Percentiles rank a stretch among this genome's conserved stretches.
Conservation (phyloP, 2,797 vertebrate genomes). For the Pampus argenteus region DNA sequence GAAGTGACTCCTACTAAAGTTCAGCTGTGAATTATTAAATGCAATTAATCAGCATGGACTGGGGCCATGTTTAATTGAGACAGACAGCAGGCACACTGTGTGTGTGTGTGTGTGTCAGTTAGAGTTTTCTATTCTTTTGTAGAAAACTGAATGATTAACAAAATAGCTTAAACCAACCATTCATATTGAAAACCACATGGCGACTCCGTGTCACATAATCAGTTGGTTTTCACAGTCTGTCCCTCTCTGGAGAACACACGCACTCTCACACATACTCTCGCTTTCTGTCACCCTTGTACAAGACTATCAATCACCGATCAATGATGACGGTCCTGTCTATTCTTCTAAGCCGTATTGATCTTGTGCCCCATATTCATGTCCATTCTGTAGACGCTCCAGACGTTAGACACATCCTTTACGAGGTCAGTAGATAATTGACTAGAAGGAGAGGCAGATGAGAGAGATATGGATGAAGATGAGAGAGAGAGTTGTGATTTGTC, state of each 20-base stretch:
- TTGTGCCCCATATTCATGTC: neutral
- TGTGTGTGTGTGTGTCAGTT: neutral
- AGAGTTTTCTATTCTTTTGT: neutral
- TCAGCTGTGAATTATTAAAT: constrained; percentile 88
- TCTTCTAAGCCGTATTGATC: constrained; percentile 34
- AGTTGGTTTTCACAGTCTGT: constrained; percentile 9
- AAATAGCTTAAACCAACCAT: neutral
- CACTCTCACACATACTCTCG: neutral
- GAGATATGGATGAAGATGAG: neutral
- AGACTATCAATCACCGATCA: constrained; percentile 46
- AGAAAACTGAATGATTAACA: neutral
- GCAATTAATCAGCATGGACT: constrained; percentile 81
- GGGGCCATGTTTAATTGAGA: constrained; percentile 75
- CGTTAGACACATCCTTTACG: constrained; percentile 14
- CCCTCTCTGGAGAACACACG: constrained; percentile 4
- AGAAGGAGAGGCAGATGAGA: neutral
- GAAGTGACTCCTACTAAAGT: constrained; percentile 82
- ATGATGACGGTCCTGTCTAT: constrained; percentile 30
- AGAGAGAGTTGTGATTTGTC: neutral
- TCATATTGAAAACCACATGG: neutral
- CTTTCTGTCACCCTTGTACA: neutral
- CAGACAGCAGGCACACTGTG: constrained; percentile 50
- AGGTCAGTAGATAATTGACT: constrained; percentile 4
- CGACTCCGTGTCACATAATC: constrained; percentile 18
- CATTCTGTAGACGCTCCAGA: constrained; percentile 5